These are phyloP conservation scores for Dinoponera quadriceps DNA, from an alignment of 1,140 invertebrate genomes.

Conservation along the genomic window DNA sequence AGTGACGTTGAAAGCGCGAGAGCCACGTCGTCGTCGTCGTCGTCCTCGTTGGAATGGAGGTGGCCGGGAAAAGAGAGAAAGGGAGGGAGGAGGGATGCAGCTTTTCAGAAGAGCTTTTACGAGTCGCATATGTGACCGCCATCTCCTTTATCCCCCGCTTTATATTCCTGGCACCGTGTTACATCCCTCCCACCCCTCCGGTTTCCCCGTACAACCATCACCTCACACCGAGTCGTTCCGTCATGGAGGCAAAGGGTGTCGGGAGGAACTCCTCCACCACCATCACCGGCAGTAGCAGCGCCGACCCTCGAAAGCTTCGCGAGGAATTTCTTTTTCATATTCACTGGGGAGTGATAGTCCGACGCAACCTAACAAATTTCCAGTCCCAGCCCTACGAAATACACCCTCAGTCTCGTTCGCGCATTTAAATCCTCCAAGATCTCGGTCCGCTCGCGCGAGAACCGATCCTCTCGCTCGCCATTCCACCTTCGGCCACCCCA, in stretches of 20 bases:
- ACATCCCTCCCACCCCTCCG: conserved; percentile 57
- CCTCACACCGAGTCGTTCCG: conserved; percentile 26
- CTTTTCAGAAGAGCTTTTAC: conserved; percentile 79
- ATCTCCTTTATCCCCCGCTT: conserved; percentile 78
- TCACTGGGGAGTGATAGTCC: conserved; percentile 84
- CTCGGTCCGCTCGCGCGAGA: conserved; percentile 13
- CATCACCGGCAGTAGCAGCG: not conserved
- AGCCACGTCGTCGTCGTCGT: conserved; percentile 27
- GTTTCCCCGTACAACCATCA: conserved; percentile 57
- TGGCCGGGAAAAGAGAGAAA: conserved; percentile 25
- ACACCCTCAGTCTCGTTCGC: conserved; percentile 65
- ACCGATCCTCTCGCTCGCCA: conserved; percentile 21
- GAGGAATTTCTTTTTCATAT: conserved; percentile 83
- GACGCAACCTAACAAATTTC: conserved; percentile 84
- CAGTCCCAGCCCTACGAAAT: conserved; percentile 51
- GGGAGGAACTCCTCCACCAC: conserved; percentile 40
- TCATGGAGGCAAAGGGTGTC: conserved; percentile 27
- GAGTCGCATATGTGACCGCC: conserved; percentile 78
- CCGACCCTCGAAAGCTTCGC: conserved; percentile 61
- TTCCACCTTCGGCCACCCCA: conserved; percentile 65
- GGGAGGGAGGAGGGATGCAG: conserved; percentile 65
- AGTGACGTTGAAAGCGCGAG: conserved; percentile 13
- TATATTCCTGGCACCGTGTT: conserved; percentile 79
- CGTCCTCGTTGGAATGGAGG: conserved; percentile 56
- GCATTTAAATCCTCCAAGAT: conserved; percentile 83